Evolutionary conservation across 2,113 vertebrate genomes (phyloP), one percentile per base, ranked within the genome.

Genomic region (Aphelocoma coerulescens): DNA sequence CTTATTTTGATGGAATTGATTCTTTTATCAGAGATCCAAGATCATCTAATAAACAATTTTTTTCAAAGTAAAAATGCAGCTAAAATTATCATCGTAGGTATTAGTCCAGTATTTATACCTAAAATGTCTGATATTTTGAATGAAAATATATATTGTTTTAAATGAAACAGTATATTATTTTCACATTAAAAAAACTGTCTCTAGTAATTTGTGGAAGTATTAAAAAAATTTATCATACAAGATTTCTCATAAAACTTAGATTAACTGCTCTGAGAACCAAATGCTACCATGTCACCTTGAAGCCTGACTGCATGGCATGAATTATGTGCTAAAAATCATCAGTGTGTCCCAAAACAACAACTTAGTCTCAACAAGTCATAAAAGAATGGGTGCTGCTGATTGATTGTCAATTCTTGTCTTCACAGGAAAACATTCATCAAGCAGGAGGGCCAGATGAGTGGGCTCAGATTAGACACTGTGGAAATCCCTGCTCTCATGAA

Each of bases 341-440:
- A 77, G 33, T 2, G 1, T 62, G 66, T 72, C 59, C 63, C 2
- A 2, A 92, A 95, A 73, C 58, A 92, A 80, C 52, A 66, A 27
- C 77, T 74, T 46, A 33, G 41, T 91, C 68, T 81, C 72, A 89
- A 39, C 44, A 91, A 94, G 59, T 75, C 71, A 66, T 85, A 65
- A 81, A 80, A 85, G n/a, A 23, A 49, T 88, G 71, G 35, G 48
- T 67, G 74, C 95, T 90, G 14, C 79, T 79, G 49, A 59, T 86
- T 86, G 80, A 95, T 89, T 82, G 67, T 55, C 89, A 85, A 4
- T 49, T 82, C 41, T 55, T 69, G 37, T 76, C 75, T 95, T 90
- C 61, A 52, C n/a, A 61, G 87, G 91, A 71, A 94, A 85, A 46
- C 58, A 68, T 91, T 81, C 80, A 93, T 91, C 92, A 96, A 78